phyloP scores from a whole-genome alignment of 2,888 invertebrate genomes.

The Cheiracanthium punctorium region DNA sequence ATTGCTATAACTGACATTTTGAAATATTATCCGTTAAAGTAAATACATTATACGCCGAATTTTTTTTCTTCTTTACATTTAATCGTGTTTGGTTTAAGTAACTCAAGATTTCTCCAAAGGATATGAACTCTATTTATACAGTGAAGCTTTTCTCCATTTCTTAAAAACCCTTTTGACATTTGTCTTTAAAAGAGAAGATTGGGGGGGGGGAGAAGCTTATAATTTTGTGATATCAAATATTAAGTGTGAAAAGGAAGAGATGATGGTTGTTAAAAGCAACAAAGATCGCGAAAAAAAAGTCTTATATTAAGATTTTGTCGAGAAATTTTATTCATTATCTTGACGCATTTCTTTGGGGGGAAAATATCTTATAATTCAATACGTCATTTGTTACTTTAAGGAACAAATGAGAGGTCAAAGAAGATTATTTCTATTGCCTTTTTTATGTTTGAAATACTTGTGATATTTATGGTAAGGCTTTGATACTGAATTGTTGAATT shows the following conservation, averaged over 20 bases:
- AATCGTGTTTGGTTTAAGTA: slow-evolving; percentile 62
- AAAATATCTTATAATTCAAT: background rate
- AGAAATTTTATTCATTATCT: background rate
- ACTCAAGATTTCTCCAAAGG: slow-evolving; percentile 51
- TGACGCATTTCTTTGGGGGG: too few relatives aligned
- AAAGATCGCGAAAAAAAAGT: background rate
- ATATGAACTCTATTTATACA: slow-evolving; percentile 26
- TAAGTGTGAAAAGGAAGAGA: background rate
- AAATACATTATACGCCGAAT: slow-evolving; percentile 53
- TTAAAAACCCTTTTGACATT: background rate
- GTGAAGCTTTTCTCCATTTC: background rate
- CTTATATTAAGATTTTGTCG: background rate
- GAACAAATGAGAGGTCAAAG: background rate
- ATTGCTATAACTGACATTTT: slow-evolving; percentile 68
- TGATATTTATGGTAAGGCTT: background rate
- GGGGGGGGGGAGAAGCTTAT: background rate
- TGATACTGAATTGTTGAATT: too few relatives aligned
- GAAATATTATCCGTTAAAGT: slow-evolving; percentile 61
- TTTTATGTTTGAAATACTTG: background rate
- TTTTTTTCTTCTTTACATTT: slow-evolving; percentile 22
- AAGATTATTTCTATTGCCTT: background rate
- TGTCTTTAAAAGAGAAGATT: background rate
- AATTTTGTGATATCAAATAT: slow-evolving; percentile 1
- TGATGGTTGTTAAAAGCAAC: background rate
- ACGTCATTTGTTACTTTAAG: background rate